Base-by-base conservation (phyloP, 2,797 vertebrate species). In the Champsocephalus esox region DNA sequence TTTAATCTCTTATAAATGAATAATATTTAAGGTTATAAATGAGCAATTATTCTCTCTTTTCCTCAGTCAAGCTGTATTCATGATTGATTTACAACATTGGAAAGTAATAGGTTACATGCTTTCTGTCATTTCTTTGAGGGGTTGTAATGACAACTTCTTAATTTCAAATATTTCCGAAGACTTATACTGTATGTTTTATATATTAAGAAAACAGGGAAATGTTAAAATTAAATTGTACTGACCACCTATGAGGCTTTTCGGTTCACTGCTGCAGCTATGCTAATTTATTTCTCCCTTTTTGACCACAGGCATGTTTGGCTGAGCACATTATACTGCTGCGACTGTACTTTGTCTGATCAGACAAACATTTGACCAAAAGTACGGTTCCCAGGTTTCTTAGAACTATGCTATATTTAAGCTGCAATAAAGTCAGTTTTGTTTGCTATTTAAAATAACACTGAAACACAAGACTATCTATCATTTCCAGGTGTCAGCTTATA, bases 201-300 rank as follows among this genome's bases (percentile, higher is more conserved):
- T 32, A 57, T 9, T 58, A 1, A 28, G 28, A 28, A 70, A 66
- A 45, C 19, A 75, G 34, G 19, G 6, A 58, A 49, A 66, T 60
- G 17, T 67, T 62, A 45, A 67, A 66, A 58, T 46, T 60, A 77
- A 34, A 73, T 3, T 4, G 66, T 21, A n/a, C 19, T 65, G 50
- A 48, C 14, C 67, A 56, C 63, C 45, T 32, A 28, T 9, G 60
- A 66, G 24, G 32, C 13, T 71, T 70, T 61, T 43, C 0, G 32
- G 70, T 69, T 84, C 34, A 28, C 64, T 76, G 54, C 46, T 73
- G 56, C 46, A 62, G 50, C 60, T 57, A 56, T 74, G 63, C 59
- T 61, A 70, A 82, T 80, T 63, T 67, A 21, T 62, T 79, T 78
- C 70, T 79, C 38, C 45, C 7, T 34, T 75, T 70, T 77, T 55